A percentile compares a stretch with the other conserved stretches of the same genome.
phyloP scores from a whole-genome alignment of 2,113 vertebrate genomes.

The Campylomormyrus numenius region DNA sequence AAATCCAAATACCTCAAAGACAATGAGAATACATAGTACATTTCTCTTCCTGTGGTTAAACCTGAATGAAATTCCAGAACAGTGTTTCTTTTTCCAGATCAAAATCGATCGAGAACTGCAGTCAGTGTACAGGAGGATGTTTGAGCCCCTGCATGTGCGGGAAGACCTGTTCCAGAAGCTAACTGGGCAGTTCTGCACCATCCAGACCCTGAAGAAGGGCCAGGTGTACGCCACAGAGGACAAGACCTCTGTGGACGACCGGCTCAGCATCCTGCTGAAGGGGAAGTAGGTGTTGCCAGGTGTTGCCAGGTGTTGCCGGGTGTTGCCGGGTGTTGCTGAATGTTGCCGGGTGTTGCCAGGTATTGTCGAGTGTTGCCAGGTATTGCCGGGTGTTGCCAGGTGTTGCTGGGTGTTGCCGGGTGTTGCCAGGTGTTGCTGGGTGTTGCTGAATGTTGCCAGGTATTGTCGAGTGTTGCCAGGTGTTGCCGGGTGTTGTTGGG shows the following conservation, averaged over 20 bases:
- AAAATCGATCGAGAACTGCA: constrained; percentile 89
- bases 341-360: constrained; percentile 34
- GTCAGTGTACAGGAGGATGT: constrained; percentile 83
- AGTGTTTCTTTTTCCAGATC: constrained; percentile 62
- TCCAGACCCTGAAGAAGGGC: constrained; percentile 81
- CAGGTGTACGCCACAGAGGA: constrained; percentile 88
- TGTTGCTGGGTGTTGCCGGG: constrained; percentile 49
- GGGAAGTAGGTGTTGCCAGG: constrained; percentile 74
- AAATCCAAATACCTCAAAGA: background rate
- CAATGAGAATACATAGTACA: background rate
- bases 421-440: constrained; percentile 18
- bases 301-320: too few relatives aligned
- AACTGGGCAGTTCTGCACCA: constrained; percentile 93
- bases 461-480: background rate
- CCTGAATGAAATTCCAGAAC: background rate
- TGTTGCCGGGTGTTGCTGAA: background rate
- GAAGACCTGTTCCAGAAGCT: constrained; percentile 86
- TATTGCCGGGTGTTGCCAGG: background rate
- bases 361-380: constrained; percentile 19
- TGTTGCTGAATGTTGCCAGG: background rate
- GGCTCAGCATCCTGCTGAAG: constrained; percentile 90
- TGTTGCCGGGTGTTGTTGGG: background rate
- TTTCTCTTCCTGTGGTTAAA: background rate
- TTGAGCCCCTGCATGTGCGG: constrained; percentile 86
- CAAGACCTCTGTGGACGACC: constrained; percentile 93